Conservation (phyloP, 2,888 invertebrate genomes). For the Andrena bucephala region DNA sequence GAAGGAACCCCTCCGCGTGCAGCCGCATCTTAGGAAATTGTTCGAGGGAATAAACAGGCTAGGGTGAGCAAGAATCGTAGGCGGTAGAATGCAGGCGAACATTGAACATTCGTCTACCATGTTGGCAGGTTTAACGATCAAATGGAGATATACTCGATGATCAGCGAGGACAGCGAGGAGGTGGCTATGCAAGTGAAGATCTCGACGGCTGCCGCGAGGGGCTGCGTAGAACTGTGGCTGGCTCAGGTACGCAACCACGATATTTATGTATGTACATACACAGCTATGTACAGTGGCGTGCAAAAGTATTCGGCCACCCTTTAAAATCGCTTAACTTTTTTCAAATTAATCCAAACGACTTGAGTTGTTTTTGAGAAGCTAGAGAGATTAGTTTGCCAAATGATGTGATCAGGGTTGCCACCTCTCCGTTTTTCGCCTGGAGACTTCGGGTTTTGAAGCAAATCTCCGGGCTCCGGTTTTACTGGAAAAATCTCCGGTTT, state of each 20-base stretch:
- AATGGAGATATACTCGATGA: constrained; percentile 91
- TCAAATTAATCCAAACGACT: too few species aligned
- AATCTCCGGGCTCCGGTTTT: too few species aligned
- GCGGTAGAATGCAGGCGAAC: background rate
- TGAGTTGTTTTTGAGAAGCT: too few species aligned
- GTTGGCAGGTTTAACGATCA: constrained; percentile 87
- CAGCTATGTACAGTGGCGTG: too few species aligned
- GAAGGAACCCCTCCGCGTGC: constrained; percentile 93
- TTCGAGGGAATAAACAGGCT: constrained; percentile 94
- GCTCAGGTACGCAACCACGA: constrained; percentile 85
- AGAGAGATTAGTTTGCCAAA: too few species aligned
- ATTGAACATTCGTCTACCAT: background rate
- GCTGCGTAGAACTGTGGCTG: constrained; percentile 95
- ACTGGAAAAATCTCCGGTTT: too few species aligned
- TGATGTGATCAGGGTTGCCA: too few species aligned
- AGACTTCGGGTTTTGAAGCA: too few species aligned
- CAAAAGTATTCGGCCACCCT: too few species aligned
- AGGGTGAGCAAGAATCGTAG: constrained; percentile 78
- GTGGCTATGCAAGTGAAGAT: constrained; percentile 88
- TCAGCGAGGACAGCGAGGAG: constrained; percentile 91
- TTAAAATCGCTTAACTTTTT: too few species aligned
- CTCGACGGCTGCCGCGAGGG: constrained; percentile 90
- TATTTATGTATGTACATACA: too few species aligned
- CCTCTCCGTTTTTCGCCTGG: too few species aligned
- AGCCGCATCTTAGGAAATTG: constrained; percentile 94